phyloP scores from a whole-genome alignment of 1,140 invertebrate species.

The Pantala flavescens region DNA sequence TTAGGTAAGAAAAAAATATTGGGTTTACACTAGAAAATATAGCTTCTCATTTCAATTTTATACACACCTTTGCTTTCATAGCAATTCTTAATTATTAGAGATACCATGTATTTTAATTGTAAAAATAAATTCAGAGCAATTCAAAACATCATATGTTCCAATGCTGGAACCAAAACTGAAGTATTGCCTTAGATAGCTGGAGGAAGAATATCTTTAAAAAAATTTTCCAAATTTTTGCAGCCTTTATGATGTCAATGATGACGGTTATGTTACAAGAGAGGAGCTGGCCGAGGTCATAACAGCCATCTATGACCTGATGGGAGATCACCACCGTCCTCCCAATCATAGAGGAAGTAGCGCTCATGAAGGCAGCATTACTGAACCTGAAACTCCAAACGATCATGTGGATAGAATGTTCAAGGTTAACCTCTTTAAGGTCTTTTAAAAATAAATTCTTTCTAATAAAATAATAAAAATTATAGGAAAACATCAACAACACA shows the following conservation, averaged over 20 bases:
- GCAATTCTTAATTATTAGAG: background rate
- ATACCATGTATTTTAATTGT: too few species aligned
- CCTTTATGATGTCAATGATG: conserved; percentile 46
- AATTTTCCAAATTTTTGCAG: conserved; percentile 27
- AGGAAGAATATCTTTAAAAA: too few species aligned
- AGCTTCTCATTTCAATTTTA: background rate
- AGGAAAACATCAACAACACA: too few species aligned
- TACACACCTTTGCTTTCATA: background rate
- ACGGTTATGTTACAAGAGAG: conserved; percentile 42
- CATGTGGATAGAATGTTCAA: conserved; percentile 32
- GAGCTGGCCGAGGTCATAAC: conserved; percentile 42
- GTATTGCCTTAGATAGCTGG: too few species aligned
- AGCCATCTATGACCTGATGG: conserved; percentile 43
- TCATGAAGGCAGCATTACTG: background rate
- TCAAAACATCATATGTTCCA: too few species aligned
- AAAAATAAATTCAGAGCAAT: too few species aligned
- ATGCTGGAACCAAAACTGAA: too few species aligned
- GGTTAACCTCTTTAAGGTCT: background rate
- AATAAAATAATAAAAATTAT: too few species aligned
- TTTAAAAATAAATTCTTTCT: too few species aligned
- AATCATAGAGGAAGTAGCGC: conserved; percentile 19
- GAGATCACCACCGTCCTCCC: conserved; percentile 22
- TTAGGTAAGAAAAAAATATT: conserved; percentile 26
- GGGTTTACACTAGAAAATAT: background rate
- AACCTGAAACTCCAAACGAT: conserved; percentile 23